Evolutionary conservation across 2,888 invertebrate species (phyloP).

Genomic region (Ceriagrion tenellum): DNA sequence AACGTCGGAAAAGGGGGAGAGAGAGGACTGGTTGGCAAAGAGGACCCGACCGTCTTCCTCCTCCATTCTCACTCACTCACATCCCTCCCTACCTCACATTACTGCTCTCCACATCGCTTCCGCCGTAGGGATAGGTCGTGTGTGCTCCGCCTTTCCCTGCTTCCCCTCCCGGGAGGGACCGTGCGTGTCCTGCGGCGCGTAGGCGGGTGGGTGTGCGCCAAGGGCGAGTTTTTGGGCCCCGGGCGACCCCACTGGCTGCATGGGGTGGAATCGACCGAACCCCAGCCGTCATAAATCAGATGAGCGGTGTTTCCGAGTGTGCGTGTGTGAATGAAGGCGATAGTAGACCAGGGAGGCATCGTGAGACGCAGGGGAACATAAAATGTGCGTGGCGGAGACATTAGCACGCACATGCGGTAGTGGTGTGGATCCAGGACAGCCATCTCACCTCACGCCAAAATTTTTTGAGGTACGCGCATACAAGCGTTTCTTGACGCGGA

Average conservation of each 20-base stretch:
- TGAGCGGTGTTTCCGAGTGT: background rate
- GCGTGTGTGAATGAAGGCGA: background rate
- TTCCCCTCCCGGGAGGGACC: background rate
- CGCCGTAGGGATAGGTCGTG: slow-evolving; percentile 60
- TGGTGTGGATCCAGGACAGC: background rate
- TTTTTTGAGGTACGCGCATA: background rate
- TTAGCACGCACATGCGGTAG: background rate
- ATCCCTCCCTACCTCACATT: background rate
- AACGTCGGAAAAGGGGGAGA: no score
- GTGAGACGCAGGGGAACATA: background rate
- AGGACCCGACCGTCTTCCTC: background rate
- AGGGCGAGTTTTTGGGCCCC: background rate
- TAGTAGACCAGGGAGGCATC: background rate
- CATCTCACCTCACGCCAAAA: background rate
- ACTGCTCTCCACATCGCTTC: slow-evolving; percentile 35
- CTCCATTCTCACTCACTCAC: background rate
- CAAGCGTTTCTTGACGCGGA: no score
- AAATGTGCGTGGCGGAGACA: background rate
- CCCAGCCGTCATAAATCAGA: background rate
- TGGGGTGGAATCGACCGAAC: background rate
- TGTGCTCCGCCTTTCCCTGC: background rate
- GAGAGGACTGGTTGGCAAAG: background rate
- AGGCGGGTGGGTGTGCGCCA: background rate
- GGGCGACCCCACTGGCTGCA: background rate
- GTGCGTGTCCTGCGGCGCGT: background rate